A percentile compares a stretch with the other conserved stretches of the same genome.
phyloP scores from a whole-genome alignment of 2,113 vertebrate genomes.

The Lontra canadensis region DNA sequence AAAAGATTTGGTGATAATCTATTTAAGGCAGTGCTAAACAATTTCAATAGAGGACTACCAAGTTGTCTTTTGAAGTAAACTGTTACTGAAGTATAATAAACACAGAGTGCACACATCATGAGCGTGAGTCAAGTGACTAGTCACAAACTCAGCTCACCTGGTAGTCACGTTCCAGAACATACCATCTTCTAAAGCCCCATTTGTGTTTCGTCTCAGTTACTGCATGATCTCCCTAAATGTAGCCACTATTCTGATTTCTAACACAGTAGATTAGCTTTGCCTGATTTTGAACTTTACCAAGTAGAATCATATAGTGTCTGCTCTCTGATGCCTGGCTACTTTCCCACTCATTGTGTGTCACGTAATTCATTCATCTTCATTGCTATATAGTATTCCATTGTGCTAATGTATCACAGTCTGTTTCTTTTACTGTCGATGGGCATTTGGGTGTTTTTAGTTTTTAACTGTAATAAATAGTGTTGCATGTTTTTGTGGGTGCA shows the following conservation, averaged over 20 bases:
- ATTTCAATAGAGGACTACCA: constrained; percentile 51
- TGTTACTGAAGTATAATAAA: constrained; percentile 30
- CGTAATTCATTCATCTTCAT: background rate
- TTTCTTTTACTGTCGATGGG: background rate
- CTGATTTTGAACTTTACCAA: constrained; percentile 1
- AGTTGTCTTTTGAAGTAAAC: constrained; percentile 48
- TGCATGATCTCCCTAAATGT: background rate
- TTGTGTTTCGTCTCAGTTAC: background rate
- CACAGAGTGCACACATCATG: background rate
- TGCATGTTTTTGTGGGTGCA: background rate
- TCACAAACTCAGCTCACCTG: background rate
- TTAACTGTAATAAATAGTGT: background rate
- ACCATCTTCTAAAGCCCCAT: background rate
- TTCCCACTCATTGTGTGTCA: background rate
- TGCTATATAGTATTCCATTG: background rate
- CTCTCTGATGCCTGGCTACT: background rate
- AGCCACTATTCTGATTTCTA: background rate
- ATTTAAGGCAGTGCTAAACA: constrained; percentile 58
- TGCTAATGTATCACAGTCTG: background rate
- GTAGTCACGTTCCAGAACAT: background rate
- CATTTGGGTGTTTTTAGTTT: background rate
- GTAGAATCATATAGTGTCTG: background rate
- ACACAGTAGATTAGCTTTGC: background rate
- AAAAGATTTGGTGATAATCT: constrained; percentile 56
- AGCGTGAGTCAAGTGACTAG: constrained; percentile 17